Percentiles rank a stretch among this genome's conserved stretches.
Evolutionary conservation across 2,797 vertebrate genomes (phyloP).

Genomic region (Rachycentron canadum): DNA sequence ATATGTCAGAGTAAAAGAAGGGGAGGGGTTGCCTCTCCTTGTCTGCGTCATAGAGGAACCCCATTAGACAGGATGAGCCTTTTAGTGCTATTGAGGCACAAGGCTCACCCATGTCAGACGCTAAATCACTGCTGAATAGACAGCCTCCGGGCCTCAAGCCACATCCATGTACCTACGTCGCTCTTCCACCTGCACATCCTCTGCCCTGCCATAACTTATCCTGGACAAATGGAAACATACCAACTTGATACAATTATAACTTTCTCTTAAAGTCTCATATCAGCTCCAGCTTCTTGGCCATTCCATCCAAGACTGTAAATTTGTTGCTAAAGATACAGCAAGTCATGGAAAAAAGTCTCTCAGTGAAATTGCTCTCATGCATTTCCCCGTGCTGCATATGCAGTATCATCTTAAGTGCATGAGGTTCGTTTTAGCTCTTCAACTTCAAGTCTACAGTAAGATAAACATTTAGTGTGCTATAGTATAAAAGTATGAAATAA

Average conservation of each 20-base stretch:
- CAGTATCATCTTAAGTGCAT: neutral
- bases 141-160: slow-evolving; percentile 57
- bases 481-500: too few relatives aligned
- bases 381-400: neutral
- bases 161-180: slow-evolving; percentile 17
- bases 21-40: slow-evolving; percentile 63
- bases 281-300: neutral
- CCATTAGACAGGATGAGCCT: slow-evolving; percentile 85
- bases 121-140: slow-evolving; percentile 81
- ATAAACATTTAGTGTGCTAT: neutral
- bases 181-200: slow-evolving; percentile 31
- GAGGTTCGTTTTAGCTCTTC: neutral
- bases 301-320: neutral
- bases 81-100: slow-evolving; percentile 85
- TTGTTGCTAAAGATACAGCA: neutral
- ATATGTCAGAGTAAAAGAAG: slow-evolving; percentile 63
- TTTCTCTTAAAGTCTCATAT: neutral
- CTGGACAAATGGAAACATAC: neutral
- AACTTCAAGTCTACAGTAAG: neutral
- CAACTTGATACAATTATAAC: neutral
- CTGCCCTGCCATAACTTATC: neutral
- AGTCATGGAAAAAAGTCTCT: too few relatives aligned
- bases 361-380: neutral
- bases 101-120: slow-evolving; percentile 68
- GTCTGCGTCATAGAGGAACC: slow-evolving; percentile 83